Evolutionary conservation across 2,888 invertebrate species (phyloP).

Genomic region (Pollenia griseotomentosa): DNA sequence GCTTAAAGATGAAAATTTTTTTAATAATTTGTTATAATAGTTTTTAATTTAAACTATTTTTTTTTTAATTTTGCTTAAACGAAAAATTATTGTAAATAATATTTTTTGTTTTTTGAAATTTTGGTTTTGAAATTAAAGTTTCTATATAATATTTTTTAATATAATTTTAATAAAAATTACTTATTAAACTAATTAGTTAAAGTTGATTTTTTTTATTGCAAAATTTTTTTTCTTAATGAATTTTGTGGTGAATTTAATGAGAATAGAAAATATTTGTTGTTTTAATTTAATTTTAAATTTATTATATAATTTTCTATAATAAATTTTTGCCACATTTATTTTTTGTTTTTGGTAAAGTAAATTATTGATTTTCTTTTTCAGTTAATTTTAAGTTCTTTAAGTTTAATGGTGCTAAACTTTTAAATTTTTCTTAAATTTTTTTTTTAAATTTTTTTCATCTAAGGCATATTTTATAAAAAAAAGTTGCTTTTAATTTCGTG

Average conservation of each 20-base stretch:
- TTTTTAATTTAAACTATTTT: conserved; percentile 32
- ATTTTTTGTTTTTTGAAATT: conserved; percentile 38
- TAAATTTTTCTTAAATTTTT: conserved; percentile 21
- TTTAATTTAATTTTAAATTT: neutral
- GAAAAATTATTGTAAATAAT: conserved; percentile 17
- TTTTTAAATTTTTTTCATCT: conserved; percentile 40
- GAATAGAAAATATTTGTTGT: conserved; percentile 1
- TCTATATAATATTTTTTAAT: no score
- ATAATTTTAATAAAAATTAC: conserved; percentile 35
- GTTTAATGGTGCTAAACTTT: conserved; percentile 34
- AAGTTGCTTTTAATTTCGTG: neutral
- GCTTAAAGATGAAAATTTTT: conserved; percentile 62
- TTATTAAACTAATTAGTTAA: conserved; percentile 51
- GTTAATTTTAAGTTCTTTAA: conserved; percentile 22
- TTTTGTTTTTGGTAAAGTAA: conserved; percentile 34
- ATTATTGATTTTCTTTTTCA: conserved; percentile 23
- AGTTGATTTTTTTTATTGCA: conserved; percentile 37
- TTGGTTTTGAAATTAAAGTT: conserved; percentile 23
- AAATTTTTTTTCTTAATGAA: conserved; percentile 7
- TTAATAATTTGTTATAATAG: neutral
- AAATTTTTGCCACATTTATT: conserved; percentile 17
- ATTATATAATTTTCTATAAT: neutral
- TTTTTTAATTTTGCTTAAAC: conserved; percentile 26
- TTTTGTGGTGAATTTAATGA: neutral
- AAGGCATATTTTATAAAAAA: conserved; percentile 45